Base-by-base conservation (phyloP, 1,140 invertebrate species). In the Orchesella cincta region DNA sequence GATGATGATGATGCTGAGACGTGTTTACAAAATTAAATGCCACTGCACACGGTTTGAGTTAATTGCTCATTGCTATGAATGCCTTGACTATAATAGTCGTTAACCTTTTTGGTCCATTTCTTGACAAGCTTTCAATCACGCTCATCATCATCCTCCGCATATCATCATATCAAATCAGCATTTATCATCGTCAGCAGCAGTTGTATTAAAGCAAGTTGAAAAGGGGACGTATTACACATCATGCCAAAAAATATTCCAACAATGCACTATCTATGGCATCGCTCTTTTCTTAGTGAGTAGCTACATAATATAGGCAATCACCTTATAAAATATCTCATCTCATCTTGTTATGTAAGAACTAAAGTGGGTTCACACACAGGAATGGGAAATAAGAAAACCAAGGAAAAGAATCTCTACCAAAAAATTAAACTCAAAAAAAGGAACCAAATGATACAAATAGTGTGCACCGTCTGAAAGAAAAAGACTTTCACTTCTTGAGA, bases 11-110 rank as follows among this genome's bases (percentile, higher is more conserved):
- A 57, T 57, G 23, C 39, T 46, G 5, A 46, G 18, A 46, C 39
- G 18, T 46, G 18, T 46, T 46, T 46, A 46, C 39, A 57, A 57
- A 57, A 57, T 12, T 8, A 5, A 57, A 57, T 57, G 52, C 23
- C 8, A 8, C 52, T n/a, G 5, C 5, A 23, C 52, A 26, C 52
- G 3, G 52, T n/a, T 57, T 57, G 23, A 26, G 8, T 67, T 67
- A 67, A 67, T 67, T 67, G 62, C 62, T 67, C 33, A 67, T 33
- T 67, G n/a, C 29, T 12, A 12, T 67, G 62, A 67, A 2, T 67
- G 62, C 8, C 62, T 67, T 31, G 8, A 29, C n/a, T 29, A 8
- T 31, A 8, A 33, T 33, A 67, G n/a, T 33, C 31, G 26, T 67
- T 67, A 67, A 67, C 62, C 62, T 67, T 18, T 33, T 33, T 29